Evolutionary conservation across 2,888 invertebrate species (phyloP).

Genomic region (Lottia gigantea): DNA sequence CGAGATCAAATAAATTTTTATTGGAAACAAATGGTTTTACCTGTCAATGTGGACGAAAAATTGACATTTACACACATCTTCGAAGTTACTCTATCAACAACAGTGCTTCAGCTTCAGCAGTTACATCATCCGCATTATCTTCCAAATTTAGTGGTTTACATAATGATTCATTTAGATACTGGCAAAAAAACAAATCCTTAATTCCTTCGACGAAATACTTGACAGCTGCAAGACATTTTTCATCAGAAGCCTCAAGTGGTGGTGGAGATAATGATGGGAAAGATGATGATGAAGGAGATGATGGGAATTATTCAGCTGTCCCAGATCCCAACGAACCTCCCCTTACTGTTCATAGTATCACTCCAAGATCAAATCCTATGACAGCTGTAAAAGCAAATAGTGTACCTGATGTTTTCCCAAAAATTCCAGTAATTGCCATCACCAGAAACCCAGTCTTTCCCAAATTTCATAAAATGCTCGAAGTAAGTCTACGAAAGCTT

Average conservation of each 20-base stretch:
- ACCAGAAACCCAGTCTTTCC: conserved; percentile 96
- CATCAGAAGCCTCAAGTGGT: no score
- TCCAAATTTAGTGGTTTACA: no score
- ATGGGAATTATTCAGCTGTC: no score
- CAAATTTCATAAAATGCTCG: conserved; percentile 95
- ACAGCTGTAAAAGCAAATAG: conserved; percentile 83
- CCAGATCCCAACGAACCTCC: neutral
- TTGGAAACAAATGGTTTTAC: neutral
- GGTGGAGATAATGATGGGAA: no score
- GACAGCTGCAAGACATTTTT: no score
- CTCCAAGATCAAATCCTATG: conserved; percentile 26
- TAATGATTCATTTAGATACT: no score
- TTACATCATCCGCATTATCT: no score
- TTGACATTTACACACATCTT: neutral
- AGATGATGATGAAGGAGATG: no score
- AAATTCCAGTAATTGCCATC: conserved; percentile 94
- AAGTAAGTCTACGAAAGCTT: conserved; percentile 79
- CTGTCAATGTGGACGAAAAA: neutral
- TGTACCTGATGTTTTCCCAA: conserved; percentile 96
- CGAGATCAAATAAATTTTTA: neutral
- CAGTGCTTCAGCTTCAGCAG: no score
- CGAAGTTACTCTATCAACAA: no score
- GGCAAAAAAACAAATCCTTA: no score
- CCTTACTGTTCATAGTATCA: neutral
- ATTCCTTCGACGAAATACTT: no score